Evolutionary conservation across 2,113 vertebrate genomes (phyloP), one percentile per base, ranked within the genome.

Genomic region (Hydrochoerus hydrochaeris): DNA sequence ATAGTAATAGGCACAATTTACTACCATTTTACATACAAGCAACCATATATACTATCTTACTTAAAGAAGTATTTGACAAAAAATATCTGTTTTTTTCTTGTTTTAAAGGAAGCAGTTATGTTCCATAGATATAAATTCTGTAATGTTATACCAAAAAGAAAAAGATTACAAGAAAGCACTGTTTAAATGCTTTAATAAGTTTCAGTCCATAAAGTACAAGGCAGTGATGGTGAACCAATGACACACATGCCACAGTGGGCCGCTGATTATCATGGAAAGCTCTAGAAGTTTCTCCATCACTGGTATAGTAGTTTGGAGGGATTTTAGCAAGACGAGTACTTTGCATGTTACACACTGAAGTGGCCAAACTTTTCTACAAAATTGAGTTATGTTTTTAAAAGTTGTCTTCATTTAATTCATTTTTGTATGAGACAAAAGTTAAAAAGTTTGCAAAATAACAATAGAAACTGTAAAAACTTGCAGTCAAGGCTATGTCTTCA

Each of bases 81-180:
- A 89, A 83, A 46, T 90, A 3, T 57, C 2, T 60, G 78, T n/a
- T n/a, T n/a, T n/a, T 98, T 98, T 98, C 96, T 98, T 97, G 85
- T 98, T 98, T 97, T 97, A 98, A 98, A 98, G 98, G 97, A 98
- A 98, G 84, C 97, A 91, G 89, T 97, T 60, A 77, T 97, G 78
- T 97, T 97, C 96, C 97, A 60, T 97, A 81, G 95, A 94, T 98
- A 97, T 98, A 98, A 98, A 98, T 98, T 97, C 97, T 98, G 97
- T n/a, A 67, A 69, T 35, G 98, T 97, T 97, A 91, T 98, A 98
- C n/a, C 88, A 97, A 57, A 54, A 54, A 54, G n/a, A 57, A 54
- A 52, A 63, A 67, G 28, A 52, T 63, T 35, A 71, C 1, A 73
- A 22, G 35, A 62, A 73, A 57, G 46, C 49, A 12, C 3, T n/a